phyloP scores from a whole-genome alignment of 2,113 vertebrate genomes.

The Elanoides forficatus region DNA sequence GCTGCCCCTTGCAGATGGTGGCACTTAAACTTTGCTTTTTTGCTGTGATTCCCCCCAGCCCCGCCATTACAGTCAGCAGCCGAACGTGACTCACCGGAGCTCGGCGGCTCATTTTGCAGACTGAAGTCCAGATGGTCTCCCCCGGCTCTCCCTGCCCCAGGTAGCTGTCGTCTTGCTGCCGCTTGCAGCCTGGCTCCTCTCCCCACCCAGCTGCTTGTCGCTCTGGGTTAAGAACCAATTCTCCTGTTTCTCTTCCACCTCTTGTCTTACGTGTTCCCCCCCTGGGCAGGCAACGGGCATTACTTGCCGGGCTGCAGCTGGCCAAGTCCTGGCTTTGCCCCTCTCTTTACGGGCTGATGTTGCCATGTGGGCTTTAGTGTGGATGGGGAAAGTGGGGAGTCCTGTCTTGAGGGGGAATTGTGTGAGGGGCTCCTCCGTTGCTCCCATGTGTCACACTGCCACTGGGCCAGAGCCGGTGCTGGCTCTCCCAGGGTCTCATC shows the following conservation, averaged over 20 bases:
- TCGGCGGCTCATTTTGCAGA: fast-evolving
- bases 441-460: not conserved
- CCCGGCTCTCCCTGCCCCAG: not conserved
- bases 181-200: not conserved
- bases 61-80: not conserved
- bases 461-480: fast-evolving
- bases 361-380: not conserved
- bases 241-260: not conserved
- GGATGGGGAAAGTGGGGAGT: not conserved
- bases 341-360: fast-evolving
- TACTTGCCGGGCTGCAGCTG: fast-evolving
- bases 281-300: fast-evolving
- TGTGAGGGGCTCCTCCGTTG: not conserved
- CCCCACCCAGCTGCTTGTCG: fast-evolving
- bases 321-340: not conserved
- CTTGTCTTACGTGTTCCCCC: fast-evolving
- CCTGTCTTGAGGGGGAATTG: not conserved
- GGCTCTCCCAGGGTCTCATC: not conserved
- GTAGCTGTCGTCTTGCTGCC: not conserved
- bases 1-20: not conserved
- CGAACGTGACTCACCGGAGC: not conserved
- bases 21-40: not conserved
- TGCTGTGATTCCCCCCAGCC: too few relatives aligned
- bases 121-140: not conserved
- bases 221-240: not conserved